These are phyloP conservation scores for Thunnus albacares DNA, from an alignment of 2,797 vertebrate species.

Conservation along the genomic window DNA sequence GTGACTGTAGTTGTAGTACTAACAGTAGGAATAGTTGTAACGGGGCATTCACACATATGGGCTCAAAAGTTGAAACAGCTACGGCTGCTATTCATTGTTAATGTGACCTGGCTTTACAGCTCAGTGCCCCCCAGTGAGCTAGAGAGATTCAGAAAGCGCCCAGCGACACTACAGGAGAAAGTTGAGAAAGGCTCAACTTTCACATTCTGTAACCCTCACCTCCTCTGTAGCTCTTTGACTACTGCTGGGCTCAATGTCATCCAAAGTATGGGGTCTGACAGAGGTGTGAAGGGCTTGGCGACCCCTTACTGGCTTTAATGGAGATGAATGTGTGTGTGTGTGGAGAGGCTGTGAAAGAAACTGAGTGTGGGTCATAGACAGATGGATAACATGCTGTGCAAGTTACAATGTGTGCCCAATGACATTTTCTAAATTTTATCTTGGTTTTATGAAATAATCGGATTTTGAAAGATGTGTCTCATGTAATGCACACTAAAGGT, in stretches of 20 bases:
- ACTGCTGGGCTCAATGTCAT: constrained; percentile 78
- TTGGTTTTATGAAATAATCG: background rate
- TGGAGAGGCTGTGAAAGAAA: constrained; percentile 27
- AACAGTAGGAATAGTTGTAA: too few species aligned
- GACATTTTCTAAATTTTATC: constrained; percentile 19
- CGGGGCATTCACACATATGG: too few species aligned
- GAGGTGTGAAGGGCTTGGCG: constrained; percentile 67
- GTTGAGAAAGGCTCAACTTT: too few species aligned
- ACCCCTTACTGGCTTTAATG: constrained; percentile 57
- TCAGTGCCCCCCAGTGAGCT: background rate
- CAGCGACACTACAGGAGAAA: too few species aligned
- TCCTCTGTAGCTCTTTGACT: constrained; percentile 63
- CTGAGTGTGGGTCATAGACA: constrained; percentile 45
- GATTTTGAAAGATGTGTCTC: background rate
- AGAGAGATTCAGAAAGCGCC: constrained; percentile 11
- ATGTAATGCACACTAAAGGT: background rate
- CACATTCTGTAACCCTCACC: constrained; percentile 47
- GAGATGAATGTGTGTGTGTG: constrained; percentile 57
- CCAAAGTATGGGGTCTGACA: constrained; percentile 67
- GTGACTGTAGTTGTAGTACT: background rate
- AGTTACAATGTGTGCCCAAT: constrained; percentile 9
- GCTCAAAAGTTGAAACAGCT: too few species aligned
- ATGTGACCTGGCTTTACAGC: background rate
- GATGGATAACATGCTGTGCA: constrained; percentile 42
- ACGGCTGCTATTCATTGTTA: too few species aligned